Percentiles rank a stretch among this genome's conserved stretches.
These are phyloP conservation scores for Magallana angulata DNA, from an alignment of 1,140 invertebrate genomes.

Conservation along the genomic window DNA sequence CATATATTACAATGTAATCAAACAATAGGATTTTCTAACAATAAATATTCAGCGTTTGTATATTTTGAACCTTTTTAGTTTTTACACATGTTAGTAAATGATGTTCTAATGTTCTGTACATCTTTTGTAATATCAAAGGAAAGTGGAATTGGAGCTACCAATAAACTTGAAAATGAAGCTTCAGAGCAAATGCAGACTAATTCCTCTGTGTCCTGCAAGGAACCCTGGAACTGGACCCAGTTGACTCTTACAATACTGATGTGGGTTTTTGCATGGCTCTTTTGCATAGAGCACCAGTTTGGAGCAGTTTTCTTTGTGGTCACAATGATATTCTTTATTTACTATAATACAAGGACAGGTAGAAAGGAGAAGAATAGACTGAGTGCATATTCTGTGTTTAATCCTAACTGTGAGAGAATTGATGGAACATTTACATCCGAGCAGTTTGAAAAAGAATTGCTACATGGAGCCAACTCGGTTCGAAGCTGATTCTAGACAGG, in stretches of 20 bases:
- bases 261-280: constrained; percentile 85
- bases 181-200: background rate
- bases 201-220: background rate
- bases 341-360: constrained; percentile 87
- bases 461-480: constrained; percentile 65
- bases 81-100: too few species aligned
- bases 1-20: too few species aligned
- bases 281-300: constrained; percentile 90
- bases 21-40: too few species aligned
- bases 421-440: constrained; percentile 96
- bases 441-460: constrained; percentile 93
- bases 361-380: constrained; percentile 84
- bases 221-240: background rate
- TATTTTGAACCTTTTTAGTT: too few species aligned
- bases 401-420: constrained; percentile 94
- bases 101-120: too few species aligned
- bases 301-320: constrained; percentile 93
- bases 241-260: constrained; percentile 78
- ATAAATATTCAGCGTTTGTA: too few species aligned
- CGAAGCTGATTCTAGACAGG: background rate
- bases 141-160: too few species aligned
- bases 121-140: too few species aligned
- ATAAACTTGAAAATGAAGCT: background rate
- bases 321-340: constrained; percentile 90
- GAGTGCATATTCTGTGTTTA: constrained; percentile 99